These are phyloP conservation scores for Pyrocoelia pectoralis DNA, from an alignment of 2,888 invertebrate species.

Conservation along the genomic window DNA sequence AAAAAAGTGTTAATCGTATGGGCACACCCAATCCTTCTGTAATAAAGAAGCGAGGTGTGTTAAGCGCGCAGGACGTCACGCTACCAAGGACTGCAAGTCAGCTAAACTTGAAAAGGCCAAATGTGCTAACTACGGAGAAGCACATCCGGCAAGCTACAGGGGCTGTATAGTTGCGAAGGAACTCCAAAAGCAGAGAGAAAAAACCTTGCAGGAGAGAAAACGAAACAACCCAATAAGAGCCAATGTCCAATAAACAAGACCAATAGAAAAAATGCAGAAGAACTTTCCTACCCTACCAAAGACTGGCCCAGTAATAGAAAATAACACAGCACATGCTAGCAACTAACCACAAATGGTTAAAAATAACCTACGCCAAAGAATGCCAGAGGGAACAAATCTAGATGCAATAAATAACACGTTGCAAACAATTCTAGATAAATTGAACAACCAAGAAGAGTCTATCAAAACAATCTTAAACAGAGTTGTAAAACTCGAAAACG, in stretches of 20 bases:
- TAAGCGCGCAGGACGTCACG: constrained; percentile 30
- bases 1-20: constrained; percentile 22
- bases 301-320: neutral
- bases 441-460: too few species aligned
- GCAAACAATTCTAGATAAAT: too few species aligned
- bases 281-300: constrained; percentile 16
- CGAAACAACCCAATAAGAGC: constrained; percentile 14
- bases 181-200: constrained; percentile 28
- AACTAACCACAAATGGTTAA: constrained; percentile 5
- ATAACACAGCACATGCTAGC: neutral
- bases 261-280: constrained; percentile 16
- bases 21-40: constrained; percentile 39
- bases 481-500: too few species aligned
- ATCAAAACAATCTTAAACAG: too few species aligned
- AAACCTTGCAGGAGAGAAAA: constrained; percentile 19
- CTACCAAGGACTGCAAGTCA: constrained; percentile 38
- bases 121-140: constrained; percentile 38
- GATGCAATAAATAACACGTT: too few species aligned
- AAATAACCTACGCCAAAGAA: constrained; percentile 4
- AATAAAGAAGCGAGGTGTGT: constrained; percentile 36
- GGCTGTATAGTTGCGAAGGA: constrained; percentile 21
- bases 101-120: constrained; percentile 28
- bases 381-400: too few species aligned
- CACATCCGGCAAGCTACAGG: constrained; percentile 43
- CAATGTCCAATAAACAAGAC: constrained; percentile 5